Evolutionary conservation across 2,888 invertebrate species (phyloP).

Genomic region (Cryptops parisi): DNA sequence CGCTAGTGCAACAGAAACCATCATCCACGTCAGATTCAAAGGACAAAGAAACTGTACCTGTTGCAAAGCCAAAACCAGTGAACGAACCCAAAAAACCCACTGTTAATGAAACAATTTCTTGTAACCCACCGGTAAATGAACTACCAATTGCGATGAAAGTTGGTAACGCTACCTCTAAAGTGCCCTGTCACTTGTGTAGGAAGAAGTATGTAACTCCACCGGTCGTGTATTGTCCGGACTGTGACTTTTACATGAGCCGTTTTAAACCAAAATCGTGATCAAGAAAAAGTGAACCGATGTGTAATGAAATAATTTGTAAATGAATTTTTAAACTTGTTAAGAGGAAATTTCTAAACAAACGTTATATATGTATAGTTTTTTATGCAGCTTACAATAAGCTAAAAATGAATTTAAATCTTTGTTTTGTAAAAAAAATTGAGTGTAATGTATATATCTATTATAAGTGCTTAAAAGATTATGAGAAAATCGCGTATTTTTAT

Average conservation of each 20-base stretch:
- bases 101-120: not conserved
- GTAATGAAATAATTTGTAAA: no score
- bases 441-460: no score
- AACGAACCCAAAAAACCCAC: not conserved
- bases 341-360: no score
- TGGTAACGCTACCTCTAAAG: conserved; percentile 19
- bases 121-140: no score
- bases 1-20: conserved; percentile 26
- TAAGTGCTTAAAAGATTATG: no score
- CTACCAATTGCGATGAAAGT: not conserved
- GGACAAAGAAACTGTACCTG: not conserved
- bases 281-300: no score
- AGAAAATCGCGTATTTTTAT: no score
- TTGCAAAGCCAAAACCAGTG: not conserved
- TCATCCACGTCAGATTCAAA: conserved; percentile 1
- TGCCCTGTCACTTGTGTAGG: conserved; percentile 70
- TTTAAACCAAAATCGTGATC: conserved; percentile 24
- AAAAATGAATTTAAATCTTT: no score
- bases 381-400: no score
- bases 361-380: no score
- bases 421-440: no score
- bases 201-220: conserved; percentile 66
- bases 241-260: conserved; percentile 68
- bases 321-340: no score
- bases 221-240: conserved; percentile 72